These are phyloP conservation scores for Polypterus senegalus DNA, from an alignment of 2,113 vertebrate species.

Conservation along the genomic window DNA sequence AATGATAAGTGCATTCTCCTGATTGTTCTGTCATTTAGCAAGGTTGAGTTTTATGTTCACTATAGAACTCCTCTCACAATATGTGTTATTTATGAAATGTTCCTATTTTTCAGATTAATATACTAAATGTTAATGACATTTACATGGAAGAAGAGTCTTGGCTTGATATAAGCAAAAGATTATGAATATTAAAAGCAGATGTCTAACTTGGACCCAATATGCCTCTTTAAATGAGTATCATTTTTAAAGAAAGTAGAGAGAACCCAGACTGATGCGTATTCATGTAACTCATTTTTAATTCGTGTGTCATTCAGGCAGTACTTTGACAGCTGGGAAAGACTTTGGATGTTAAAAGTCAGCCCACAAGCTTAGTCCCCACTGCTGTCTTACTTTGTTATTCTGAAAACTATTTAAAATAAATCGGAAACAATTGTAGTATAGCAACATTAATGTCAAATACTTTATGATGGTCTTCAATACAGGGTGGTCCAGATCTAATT, in stretches of 20 bases:
- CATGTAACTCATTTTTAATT: no score
- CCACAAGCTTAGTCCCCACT: no score
- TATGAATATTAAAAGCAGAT: constrained; percentile 30
- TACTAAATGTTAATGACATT: constrained; percentile 36
- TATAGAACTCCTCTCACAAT: constrained; percentile 11
- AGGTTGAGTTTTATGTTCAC: constrained; percentile 6
- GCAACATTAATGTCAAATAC: no score
- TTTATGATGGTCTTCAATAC: no score
- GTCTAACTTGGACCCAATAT: constrained; percentile 29
- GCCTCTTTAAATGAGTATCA: constrained; percentile 38
- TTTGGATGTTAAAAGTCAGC: no score
- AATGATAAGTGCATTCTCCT: neutral
- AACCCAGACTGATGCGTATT: constrained; percentile 40
- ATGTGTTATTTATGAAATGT: constrained; percentile 5
- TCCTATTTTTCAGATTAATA: constrained; percentile 29
- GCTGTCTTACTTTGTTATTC: no score
- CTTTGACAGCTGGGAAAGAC: no score
- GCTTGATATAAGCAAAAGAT: constrained; percentile 33
- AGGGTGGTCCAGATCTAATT: no score
- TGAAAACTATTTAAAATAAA: no score
- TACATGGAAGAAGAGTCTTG: constrained; percentile 48
- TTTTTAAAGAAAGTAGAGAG: constrained; percentile 37
- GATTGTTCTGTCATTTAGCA: constrained; percentile 11
- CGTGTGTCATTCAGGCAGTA: no score
- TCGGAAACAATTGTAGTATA: no score